Evolutionary conservation across 1,140 invertebrate genomes (phyloP), one percentile per base, ranked within the genome.

Genomic region (Bombus waltoni): DNA sequence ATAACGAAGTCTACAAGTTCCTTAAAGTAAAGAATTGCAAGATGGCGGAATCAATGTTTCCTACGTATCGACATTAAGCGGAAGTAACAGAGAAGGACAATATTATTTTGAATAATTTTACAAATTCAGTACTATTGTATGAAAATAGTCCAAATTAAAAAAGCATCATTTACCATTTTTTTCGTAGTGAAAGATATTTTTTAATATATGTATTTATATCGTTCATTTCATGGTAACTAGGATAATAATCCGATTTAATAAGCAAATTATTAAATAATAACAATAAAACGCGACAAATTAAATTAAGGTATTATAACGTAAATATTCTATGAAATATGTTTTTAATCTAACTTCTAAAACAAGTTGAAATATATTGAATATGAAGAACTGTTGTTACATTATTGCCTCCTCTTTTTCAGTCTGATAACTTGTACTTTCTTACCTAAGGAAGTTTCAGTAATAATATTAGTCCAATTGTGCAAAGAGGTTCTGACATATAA

Each of bases 21-120:
- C 65, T n/a, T 81, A 65, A 57, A 42, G 59, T 76, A 93, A 93
- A 92, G 92, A 93, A 88, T 75, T 66, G 40, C 81, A 93, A 93
- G 66, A 93, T 94, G 93, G 92, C 87, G 25, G 47, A 53, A 2
- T 35, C 22, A 40, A 44, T 18, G 66, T 62, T 92, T 93, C 92
- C 92, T 87, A 68, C 22, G 77, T 85, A 75, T 84, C n/a, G 38
- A n/a, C 71, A n/a, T 1, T 28, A 5, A 72, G 3, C 76, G 83
- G 86, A 88, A 76, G 47, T 59, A 32, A 18, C 6, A 62, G 1
- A 18, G 32, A 44, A 9, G n/a, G 15, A 38, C 35, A n/a, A n/a
- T 22, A 11, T 53, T 3, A 68, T 70, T 71, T 78, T 3, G 13
- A 83, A 76, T 68, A 28, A 35, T 38, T 8, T 25, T 42, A 28